These are phyloP conservation scores for Eulacestoma nigropectus DNA, from an alignment of 2,113 vertebrate species.

Conservation along the genomic window DNA sequence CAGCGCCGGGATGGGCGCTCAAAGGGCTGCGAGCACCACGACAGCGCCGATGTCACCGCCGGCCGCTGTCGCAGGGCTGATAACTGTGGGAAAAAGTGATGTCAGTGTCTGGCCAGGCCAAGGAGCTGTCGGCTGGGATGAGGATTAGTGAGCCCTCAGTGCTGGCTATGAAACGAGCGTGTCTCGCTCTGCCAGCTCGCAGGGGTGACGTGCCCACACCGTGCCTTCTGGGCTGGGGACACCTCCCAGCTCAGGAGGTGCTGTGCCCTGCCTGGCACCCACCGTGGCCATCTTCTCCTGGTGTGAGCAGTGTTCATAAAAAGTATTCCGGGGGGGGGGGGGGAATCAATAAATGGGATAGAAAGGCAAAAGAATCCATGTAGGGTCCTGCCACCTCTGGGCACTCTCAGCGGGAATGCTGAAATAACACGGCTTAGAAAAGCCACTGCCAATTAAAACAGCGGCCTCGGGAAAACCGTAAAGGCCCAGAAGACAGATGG, in stretches of 20 bases:
- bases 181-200: neutral
- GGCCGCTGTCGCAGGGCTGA: neutral
- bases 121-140: neutral
- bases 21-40: neutral
- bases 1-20: accelerated
- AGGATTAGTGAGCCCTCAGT: neutral
- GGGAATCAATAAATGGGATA: neutral
- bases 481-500: conserved; percentile 20
- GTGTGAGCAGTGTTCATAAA: neutral
- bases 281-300: neutral
- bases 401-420: neutral
- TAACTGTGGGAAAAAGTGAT: conserved; percentile 1
- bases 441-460: conserved; percentile 6
- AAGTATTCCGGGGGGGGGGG: neutral
- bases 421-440: neutral
- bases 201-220: neutral
- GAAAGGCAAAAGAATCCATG: neutral
- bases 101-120: conserved; percentile 2
- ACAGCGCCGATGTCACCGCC: neutral
- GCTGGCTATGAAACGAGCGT: neutral
- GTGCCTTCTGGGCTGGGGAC: neutral
- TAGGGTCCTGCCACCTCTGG: neutral
- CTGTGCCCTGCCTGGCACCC: neutral
- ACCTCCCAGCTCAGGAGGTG: neutral
- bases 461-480: neutral